A percentile compares a stretch with the other conserved stretches of the same genome.
phyloP scores from a whole-genome alignment of 2,113 vertebrate species.

The Spheniscus mendiculus region DNA sequence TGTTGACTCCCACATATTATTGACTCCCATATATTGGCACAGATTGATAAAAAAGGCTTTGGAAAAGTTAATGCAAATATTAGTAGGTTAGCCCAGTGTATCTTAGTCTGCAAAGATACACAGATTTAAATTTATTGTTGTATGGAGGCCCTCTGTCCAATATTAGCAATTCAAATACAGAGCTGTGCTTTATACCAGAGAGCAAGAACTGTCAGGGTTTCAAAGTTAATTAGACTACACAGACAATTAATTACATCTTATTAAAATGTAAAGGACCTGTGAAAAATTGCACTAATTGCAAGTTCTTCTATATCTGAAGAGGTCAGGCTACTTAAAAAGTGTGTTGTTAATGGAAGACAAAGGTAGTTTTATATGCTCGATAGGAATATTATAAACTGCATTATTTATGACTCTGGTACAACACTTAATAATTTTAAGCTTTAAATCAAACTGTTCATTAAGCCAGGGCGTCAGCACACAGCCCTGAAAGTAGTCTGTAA shows the following conservation, averaged over 20 bases:
- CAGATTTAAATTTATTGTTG: conserved; percentile 26
- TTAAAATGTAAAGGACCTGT: conserved; percentile 79
- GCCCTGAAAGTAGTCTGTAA: conserved; percentile 63
- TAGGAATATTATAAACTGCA: conserved; percentile 78
- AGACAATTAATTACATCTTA: conserved; percentile 81
- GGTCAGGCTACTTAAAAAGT: conserved; percentile 75
- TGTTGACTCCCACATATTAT: background rate
- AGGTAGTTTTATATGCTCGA: conserved; percentile 74
- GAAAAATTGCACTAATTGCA: conserved; percentile 81
- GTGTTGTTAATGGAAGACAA: conserved; percentile 77
- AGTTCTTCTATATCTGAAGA: conserved; percentile 75
- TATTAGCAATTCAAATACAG: conserved; percentile 77
- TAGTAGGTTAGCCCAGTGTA: background rate
- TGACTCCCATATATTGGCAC: background rate
- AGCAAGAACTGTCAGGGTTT: conserved; percentile 73
- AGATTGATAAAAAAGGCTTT: background rate
- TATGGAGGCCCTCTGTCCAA: conserved; percentile 29
- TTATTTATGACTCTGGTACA: conserved; percentile 77
- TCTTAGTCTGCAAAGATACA: background rate
- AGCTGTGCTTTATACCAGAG: conserved; percentile 55
- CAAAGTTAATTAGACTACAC: conserved; percentile 82
- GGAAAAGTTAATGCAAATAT: background rate
- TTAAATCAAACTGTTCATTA: conserved; percentile 79
- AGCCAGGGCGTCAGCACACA: conserved; percentile 36
- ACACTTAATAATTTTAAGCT: conserved; percentile 75